Percentiles rank a stretch among this genome's conserved stretches.
These are phyloP conservation scores for Perca flavescens DNA, from an alignment of 2,113 vertebrate genomes.

Conservation along the genomic window DNA sequence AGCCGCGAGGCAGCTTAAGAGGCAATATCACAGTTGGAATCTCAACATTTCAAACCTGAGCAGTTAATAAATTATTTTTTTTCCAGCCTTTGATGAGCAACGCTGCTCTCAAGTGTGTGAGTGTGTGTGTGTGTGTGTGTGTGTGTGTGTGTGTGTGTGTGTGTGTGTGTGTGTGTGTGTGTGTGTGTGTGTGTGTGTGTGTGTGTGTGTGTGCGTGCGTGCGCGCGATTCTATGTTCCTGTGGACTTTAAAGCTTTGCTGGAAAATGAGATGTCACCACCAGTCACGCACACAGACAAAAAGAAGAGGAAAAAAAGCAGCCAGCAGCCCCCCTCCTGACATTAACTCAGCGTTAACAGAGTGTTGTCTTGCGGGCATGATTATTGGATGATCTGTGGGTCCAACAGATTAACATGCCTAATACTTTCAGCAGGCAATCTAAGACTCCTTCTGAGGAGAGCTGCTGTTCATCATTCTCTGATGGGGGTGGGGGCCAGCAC, in stretches of 20 bases:
- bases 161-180: neutral
- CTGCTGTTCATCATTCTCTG: slow-evolving; percentile 76
- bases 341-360: slow-evolving; percentile 81
- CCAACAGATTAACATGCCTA: slow-evolving; percentile 87
- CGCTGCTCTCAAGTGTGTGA: slow-evolving; percentile 15
- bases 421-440: slow-evolving; percentile 84
- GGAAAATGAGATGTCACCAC: slow-evolving; percentile 76
- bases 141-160: slow-evolving; percentile 12
- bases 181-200: neutral
- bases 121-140: neutral
- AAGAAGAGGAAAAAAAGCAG: slow-evolving; percentile 8
- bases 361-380: slow-evolving; percentile 79
- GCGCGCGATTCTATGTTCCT: slow-evolving; percentile 49
- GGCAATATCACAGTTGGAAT: neutral
- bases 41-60: slow-evolving; percentile 16
- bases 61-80: slow-evolving; percentile 11
- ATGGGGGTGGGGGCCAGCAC: neutral
- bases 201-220: slow-evolving; percentile 9
- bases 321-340: slow-evolving; percentile 59
- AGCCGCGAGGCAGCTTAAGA: neutral
- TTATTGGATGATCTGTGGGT: slow-evolving; percentile 86
- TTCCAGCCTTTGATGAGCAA: slow-evolving; percentile 23
- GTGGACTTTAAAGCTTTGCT: slow-evolving; percentile 77
- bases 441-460: slow-evolving; percentile 75
- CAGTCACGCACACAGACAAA: slow-evolving; percentile 23